phyloP scores from a whole-genome alignment of 2,797 vertebrate species.

The Gorsachius magnificus region DNA sequence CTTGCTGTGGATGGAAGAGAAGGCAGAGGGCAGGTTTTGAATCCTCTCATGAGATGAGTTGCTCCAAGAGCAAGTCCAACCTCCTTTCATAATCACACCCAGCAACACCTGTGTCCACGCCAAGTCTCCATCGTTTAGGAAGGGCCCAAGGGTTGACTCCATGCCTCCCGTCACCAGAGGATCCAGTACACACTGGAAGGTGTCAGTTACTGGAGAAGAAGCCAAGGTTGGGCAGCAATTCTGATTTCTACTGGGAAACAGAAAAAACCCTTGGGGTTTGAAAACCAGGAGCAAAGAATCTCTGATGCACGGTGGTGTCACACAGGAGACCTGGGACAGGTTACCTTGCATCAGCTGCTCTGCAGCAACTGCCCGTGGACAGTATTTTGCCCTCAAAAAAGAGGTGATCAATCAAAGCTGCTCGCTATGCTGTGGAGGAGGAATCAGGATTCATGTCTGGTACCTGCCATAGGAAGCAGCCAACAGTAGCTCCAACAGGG shows the following conservation, averaged over 20 bases:
- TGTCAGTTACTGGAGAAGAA: background rate
- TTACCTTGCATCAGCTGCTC: background rate
- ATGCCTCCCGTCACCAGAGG: background rate
- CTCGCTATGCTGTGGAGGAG: background rate
- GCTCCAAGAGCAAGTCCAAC: background rate
- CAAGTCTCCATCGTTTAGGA: background rate
- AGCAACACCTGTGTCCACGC: background rate
- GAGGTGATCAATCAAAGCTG: background rate
- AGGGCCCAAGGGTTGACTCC: background rate
- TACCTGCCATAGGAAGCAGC: background rate
- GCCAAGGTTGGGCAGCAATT: background rate
- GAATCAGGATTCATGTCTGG: background rate
- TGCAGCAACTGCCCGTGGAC: background rate
- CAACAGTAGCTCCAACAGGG: background rate
- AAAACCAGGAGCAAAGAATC: background rate
- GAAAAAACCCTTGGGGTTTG: background rate
- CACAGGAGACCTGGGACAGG: background rate
- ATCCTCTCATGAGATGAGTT: background rate
- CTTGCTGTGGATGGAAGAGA: background rate
- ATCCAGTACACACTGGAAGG: background rate
- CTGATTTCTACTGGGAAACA: background rate
- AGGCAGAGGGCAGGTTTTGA: background rate
- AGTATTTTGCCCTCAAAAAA: background rate
- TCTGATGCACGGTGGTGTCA: rapidly evolving
- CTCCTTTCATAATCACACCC: background rate